A percentile compares a stretch with the other conserved stretches of the same genome.
These are phyloP conservation scores for Cecropterus lyciades DNA, from an alignment of 1,140 invertebrate species.

Conservation along the genomic window DNA sequence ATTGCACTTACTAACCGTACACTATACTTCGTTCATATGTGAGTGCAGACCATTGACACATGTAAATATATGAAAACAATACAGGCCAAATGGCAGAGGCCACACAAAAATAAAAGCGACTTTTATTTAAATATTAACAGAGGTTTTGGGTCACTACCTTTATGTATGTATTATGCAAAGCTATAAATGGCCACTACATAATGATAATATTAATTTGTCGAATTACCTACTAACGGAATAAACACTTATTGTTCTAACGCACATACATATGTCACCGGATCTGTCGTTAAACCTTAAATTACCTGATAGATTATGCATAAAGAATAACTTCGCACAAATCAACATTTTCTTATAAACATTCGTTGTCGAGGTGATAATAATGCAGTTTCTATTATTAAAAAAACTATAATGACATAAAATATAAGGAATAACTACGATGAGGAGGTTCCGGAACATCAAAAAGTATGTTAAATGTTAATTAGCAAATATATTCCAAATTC, in stretches of 20 bases:
- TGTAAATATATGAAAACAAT: conserved; percentile 65
- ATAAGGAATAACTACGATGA: no score
- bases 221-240: no score
- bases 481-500: background rate
- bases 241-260: no score
- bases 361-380: no score
- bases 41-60: conserved; percentile 44
- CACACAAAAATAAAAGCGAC: conserved; percentile 45
- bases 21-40: conserved; percentile 14
- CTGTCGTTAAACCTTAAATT: no score
- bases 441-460: no score
- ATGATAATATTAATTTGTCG: background rate
- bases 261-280: background rate
- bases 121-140: conserved; percentile 36
- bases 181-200: background rate
- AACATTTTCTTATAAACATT: no score
- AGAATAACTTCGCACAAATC: no score
- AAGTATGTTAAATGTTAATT: background rate
- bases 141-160: conserved; percentile 36
- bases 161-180: conserved; percentile 27
- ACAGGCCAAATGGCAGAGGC: conserved; percentile 52
- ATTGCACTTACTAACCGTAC: background rate
- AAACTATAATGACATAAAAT: no score
- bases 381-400: no score
- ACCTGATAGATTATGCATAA: no score